Conservation (phyloP, 2,113 vertebrate species). For the Bos taurus region DNA sequence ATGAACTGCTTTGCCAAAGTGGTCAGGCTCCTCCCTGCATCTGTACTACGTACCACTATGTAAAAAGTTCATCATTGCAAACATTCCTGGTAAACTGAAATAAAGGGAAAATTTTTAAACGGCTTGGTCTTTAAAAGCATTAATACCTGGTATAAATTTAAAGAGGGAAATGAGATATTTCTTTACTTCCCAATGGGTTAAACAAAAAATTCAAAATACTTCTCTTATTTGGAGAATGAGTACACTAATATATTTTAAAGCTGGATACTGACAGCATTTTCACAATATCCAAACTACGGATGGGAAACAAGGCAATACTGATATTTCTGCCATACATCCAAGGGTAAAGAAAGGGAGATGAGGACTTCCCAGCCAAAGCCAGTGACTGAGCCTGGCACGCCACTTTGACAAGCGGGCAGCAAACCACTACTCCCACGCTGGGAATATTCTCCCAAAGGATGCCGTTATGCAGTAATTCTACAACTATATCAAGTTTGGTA, state of each 20-base stretch:
- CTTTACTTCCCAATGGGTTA: constrained; percentile 2
- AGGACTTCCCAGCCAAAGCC: not conserved
- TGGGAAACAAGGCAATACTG: not conserved
- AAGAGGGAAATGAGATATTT: not conserved
- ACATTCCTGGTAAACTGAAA: not conserved
- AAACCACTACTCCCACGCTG: not conserved
- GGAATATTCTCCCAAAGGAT: not conserved
- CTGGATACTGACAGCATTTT: constrained; percentile 17
- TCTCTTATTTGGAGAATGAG: constrained; percentile 11
- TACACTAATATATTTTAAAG: not conserved
- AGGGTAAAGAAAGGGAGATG: not conserved
- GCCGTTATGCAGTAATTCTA: not conserved
- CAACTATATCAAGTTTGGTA: not conserved
- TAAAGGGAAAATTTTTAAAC: not conserved
- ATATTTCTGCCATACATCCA: not conserved
- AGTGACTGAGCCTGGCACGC: not conserved
- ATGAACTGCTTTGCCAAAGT: not conserved
- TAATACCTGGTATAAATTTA: not conserved
- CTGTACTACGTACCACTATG: not conserved
- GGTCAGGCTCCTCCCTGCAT: not conserved
- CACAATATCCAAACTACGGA: not conserved
- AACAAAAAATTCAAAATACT: constrained; percentile 22
- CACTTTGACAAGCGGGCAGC: not conserved
- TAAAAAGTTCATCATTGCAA: not conserved
- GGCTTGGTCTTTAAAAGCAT: not conserved